Conservation (phyloP, 2,888 invertebrate species). For the Linnaemya tessellans region DNA sequence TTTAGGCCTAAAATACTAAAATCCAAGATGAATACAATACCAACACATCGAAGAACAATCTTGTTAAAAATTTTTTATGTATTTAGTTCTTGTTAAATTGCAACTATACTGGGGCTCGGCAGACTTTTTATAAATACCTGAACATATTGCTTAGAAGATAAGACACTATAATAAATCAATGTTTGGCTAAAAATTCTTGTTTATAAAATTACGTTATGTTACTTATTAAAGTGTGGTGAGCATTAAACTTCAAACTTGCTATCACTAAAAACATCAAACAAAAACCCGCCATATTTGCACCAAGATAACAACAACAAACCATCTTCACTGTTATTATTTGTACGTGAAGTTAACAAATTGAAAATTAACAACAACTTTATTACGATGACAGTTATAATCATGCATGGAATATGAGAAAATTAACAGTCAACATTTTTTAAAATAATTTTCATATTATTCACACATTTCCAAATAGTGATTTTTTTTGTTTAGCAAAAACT, state of each 20-base stretch:
- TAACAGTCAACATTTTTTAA: background rate
- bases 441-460: constrained; percentile 49
- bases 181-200: too few species aligned
- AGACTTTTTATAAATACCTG: too few species aligned
- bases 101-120: too few species aligned
- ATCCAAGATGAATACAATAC: too few species aligned
- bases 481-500: background rate
- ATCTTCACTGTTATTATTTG: background rate
- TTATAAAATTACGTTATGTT: too few species aligned
- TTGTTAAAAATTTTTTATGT: too few species aligned
- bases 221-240: too few species aligned
- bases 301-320: background rate
- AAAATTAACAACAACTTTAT: constrained; percentile 13
- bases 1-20: too few species aligned
- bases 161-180: too few species aligned
- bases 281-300: background rate
- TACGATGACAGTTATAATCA: constrained; percentile 39
- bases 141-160: too few species aligned
- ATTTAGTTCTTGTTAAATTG: too few species aligned
- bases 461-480: constrained; percentile 4
- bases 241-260: background rate
- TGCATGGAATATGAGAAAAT: constrained; percentile 39
- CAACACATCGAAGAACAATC: too few species aligned
- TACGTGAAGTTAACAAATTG: constrained; percentile 28
- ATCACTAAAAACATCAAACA: constrained; percentile 7